Base-by-base conservation (phyloP, 2,888 invertebrate species). In the Petrophora chlorosata region DNA sequence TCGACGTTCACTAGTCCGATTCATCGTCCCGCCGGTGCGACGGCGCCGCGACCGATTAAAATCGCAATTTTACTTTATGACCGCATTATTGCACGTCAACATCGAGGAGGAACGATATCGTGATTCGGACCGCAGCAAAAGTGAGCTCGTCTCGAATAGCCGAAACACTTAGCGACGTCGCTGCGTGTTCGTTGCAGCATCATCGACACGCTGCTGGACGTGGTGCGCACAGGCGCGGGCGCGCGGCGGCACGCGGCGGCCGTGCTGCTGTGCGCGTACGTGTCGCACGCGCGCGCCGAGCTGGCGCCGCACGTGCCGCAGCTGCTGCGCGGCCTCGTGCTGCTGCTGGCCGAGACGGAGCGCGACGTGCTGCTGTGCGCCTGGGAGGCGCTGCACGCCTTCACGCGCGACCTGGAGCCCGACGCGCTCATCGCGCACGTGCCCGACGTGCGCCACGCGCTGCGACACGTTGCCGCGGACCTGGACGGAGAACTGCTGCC, bases 391-490 rank as follows among this genome's bases (percentile, higher is more conserved):
- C 92, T 99, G 14, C 40, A 41, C 53, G 60, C 58, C 7, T 95
- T 99, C 55, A 96, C 96, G 3, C 96, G 96, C 92, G 95, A 95
- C 54, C 87, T 98, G 52, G 96, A 96, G 79, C 92, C 96, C 2
- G 93, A 95, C 64, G 95, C 96, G 63, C 96, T 97, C 91, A 93
- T 97, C 29, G 92, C 94, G 9, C 96, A 97, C 79, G 97, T 99
- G 23, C 92, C 94, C 5, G 98, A 98, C 78, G 95, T 99, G 36
- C 92, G 98, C 16, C 97, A 98, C 84, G 98, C 98, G 4, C 95
- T 99, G n/a, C 91, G 97, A 10, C 97, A 95, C 85, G 97, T 97
- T 8, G 93, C 95, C 17, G 95, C 96, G 12, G 98, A 98, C 70
- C 90, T 97, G 61, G 95, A 96, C 70, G 94, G 93, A 0, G 95